Percentiles rank a stretch among this genome's conserved stretches.
Conservation (phyloP, 2,113 vertebrate species). For the Ellobius talpinus region DNA sequence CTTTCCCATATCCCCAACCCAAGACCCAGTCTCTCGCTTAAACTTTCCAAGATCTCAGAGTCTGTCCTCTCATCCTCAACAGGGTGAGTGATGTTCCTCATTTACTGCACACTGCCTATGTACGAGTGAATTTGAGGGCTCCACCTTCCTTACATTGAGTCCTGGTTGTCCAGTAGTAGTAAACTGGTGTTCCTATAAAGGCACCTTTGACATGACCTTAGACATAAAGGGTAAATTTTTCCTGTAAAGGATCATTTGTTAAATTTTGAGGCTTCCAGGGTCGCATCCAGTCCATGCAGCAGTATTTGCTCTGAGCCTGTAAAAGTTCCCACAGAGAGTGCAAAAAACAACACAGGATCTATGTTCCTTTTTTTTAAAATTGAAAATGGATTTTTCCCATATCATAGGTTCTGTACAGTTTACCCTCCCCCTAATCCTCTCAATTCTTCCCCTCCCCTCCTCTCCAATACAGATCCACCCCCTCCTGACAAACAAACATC, state of each 20-base stretch:
- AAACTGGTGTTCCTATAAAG: neutral
- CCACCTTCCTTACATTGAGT: neutral
- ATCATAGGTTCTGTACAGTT: neutral
- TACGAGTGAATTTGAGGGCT: neutral
- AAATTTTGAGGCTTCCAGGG: neutral
- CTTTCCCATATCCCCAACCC: neutral
- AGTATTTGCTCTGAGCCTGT: neutral
- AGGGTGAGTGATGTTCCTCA: neutral
- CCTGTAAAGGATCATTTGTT: neutral
- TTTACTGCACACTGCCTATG: neutral
- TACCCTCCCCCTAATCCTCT: neutral
- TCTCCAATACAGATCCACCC: neutral
- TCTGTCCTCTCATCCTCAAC: neutral
- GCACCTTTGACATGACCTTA: neutral
- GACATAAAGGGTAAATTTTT: neutral
- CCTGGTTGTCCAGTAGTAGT: neutral
- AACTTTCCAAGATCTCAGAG: neutral
- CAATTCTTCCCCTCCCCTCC: neutral
- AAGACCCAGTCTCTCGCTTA: neutral
- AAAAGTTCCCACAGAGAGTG: rapidly evolving
- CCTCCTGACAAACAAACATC: neutral
- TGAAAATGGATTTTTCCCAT: neutral
- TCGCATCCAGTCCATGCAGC: neutral
- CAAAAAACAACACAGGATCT: neutral
- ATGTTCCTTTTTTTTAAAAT: neutral